Evolutionary conservation across 2,113 vertebrate species (phyloP).

Genomic region (Triplophysa siluroides): DNA sequence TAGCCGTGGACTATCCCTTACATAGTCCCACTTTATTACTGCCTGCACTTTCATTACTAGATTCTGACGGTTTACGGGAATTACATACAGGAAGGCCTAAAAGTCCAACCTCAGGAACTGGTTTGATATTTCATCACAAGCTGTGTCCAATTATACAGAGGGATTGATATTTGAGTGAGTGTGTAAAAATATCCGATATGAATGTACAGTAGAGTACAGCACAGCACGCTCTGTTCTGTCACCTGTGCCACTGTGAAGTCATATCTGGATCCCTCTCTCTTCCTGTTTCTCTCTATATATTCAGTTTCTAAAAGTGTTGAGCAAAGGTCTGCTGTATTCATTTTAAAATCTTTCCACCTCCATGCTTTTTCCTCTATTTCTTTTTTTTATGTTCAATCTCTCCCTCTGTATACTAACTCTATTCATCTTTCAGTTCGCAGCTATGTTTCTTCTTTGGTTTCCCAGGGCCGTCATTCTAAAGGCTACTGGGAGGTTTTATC

Average conservation of each 20-base stretch:
- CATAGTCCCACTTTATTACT: neutral
- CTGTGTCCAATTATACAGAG: conserved; percentile 22
- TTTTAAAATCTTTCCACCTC: conserved; percentile 19
- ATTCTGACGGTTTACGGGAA: neutral
- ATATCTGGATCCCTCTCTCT: neutral
- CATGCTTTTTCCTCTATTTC: conserved; percentile 7
- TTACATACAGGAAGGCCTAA: conserved; percentile 1
- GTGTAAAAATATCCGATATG: conserved; percentile 36
- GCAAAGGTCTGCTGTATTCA: conserved; percentile 22
- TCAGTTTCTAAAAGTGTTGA: conserved; percentile 14
- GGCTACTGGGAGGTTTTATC: conserved; percentile 2
- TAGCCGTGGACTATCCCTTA: too few relatives aligned
- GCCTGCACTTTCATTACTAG: neutral
- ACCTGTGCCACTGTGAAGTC: neutral
- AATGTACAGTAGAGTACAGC: conserved; percentile 33
- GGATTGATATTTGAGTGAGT: conserved; percentile 37
- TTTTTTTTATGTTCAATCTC: conserved; percentile 25
- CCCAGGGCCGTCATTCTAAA: neutral
- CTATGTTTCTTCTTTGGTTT: conserved; percentile 13
- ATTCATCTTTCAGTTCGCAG: conserved; percentile 42
- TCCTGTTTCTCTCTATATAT: neutral
- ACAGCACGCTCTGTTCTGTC: conserved; percentile 13
- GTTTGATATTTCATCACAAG: conserved; percentile 50
- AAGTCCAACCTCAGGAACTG: conserved; percentile 1
- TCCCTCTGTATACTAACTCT: conserved; percentile 20